Conservation (phyloP, 2,113 vertebrate genomes). For the Brachyistius frenatus region DNA sequence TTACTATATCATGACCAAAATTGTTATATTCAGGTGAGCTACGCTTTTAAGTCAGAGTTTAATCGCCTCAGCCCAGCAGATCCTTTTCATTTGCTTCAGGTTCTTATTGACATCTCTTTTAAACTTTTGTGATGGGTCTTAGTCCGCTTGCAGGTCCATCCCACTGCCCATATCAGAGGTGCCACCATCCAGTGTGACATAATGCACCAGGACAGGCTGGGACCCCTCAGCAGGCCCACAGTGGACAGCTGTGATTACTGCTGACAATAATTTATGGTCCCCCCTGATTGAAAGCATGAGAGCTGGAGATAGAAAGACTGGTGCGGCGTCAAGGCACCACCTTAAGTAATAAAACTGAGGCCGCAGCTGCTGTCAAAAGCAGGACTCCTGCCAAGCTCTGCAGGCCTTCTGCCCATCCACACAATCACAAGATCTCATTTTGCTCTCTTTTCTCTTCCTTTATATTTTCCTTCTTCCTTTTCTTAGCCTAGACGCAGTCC, state of each 20-base stretch:
- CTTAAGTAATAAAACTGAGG: conserved; percentile 82
- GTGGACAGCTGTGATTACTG: conserved; percentile 81
- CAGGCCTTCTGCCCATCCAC: conserved; percentile 74
- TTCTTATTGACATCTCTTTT: conserved; percentile 50
- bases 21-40: conserved; percentile 2
- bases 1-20: neutral
- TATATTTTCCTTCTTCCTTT: conserved; percentile 39
- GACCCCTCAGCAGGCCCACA: conserved; percentile 73
- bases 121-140: conserved; percentile 59
- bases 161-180: conserved; percentile 59
- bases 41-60: conserved; percentile 2
- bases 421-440: conserved; percentile 61
- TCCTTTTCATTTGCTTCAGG: conserved; percentile 62
- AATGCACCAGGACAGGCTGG: conserved; percentile 75
- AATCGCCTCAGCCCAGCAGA: conserved; percentile 30
- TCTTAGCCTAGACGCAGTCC: conserved; percentile 32
- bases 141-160: conserved; percentile 50
- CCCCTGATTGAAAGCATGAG: conserved; percentile 80
- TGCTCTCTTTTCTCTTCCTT: conserved; percentile 40
- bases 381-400: conserved; percentile 71
- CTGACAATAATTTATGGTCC: conserved; percentile 84
- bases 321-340: conserved; percentile 72
- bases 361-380: conserved; percentile 79
- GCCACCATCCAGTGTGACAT: conserved; percentile 71
- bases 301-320: conserved; percentile 67